Evolutionary conservation across 2,888 invertebrate genomes (phyloP).

Genomic region (Heliconius ismenius): DNA sequence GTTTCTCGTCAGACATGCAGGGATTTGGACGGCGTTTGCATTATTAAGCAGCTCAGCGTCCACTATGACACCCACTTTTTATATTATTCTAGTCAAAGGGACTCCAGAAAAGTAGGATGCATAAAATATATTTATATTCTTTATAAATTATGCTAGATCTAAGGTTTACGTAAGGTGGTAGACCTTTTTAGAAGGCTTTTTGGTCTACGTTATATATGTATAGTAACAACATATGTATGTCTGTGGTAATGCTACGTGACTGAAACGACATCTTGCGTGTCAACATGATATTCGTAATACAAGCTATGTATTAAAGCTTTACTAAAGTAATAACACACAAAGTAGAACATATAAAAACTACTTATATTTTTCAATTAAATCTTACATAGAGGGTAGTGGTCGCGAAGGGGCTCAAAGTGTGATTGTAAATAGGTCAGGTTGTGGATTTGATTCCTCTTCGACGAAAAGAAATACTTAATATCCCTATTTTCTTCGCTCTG

Average conservation of each 20-base stretch:
- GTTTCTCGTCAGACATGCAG: conserved; percentile 32
- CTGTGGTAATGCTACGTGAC: not conserved
- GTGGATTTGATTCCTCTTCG: too few relatives aligned
- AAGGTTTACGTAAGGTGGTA: not conserved
- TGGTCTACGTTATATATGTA: not conserved
- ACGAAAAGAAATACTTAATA: too few relatives aligned
- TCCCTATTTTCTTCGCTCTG: too few relatives aligned
- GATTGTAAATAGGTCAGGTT: too few relatives aligned
- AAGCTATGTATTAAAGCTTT: not conserved
- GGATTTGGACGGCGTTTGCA: conserved; percentile 31
- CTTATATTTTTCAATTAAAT: too few relatives aligned
- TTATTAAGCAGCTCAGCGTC: conserved; percentile 33
- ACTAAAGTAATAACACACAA: not conserved
- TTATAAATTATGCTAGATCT: conserved; percentile 14
- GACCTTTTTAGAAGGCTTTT: not conserved
- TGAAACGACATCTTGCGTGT: not conserved
- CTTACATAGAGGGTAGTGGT: too few relatives aligned
- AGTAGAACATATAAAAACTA: not conserved
- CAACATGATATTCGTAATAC: not conserved
- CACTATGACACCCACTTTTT: conserved; percentile 33
- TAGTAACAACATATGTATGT: not conserved
- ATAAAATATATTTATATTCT: conserved; percentile 14
- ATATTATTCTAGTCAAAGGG: conserved; percentile 29
- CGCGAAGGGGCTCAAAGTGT: too few relatives aligned
- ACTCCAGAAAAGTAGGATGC: conserved; percentile 6